These are phyloP conservation scores for Accipiter virgatus DNA, from an alignment of 2,113 vertebrate genomes.

Conservation along the genomic window DNA sequence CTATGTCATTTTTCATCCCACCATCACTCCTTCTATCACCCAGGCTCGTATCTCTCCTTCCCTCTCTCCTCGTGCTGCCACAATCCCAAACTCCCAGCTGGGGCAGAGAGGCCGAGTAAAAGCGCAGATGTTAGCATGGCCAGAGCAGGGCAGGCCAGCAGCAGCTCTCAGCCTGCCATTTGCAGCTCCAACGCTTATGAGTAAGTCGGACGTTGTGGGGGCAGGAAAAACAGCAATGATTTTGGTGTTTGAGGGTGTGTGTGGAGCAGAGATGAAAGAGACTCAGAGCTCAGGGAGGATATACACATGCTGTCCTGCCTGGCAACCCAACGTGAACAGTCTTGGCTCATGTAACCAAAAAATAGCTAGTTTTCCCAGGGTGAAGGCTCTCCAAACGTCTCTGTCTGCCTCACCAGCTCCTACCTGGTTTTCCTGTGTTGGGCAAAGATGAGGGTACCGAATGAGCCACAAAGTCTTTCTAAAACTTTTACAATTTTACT, in stretches of 20 bases:
- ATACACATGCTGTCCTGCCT: background rate
- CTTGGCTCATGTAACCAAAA: background rate
- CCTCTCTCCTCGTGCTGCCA: background rate
- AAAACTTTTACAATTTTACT: background rate
- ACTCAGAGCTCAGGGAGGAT: background rate
- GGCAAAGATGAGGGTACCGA: accelerated
- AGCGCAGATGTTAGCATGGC: background rate
- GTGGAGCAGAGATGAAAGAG: background rate
- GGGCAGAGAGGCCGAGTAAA: background rate
- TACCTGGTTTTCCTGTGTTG: background rate
- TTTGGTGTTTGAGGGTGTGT: background rate
- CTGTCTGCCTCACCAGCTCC: background rate
- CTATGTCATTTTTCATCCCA: background rate
- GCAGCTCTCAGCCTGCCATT: background rate
- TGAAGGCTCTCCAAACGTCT: background rate
- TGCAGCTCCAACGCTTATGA: background rate
- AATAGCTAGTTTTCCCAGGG: background rate
- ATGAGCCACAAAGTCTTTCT: background rate
- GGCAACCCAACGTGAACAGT: background rate
- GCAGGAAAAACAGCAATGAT: background rate
- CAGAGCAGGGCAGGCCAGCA: background rate
- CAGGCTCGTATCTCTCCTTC: background rate
- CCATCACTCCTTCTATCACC: background rate
- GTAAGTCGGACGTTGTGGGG: background rate
- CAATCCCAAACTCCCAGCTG: background rate